Evolutionary conservation across 2,888 invertebrate genomes (phyloP), one percentile per base, ranked within the genome.

Genomic region (Cosmia trapezina): DNA sequence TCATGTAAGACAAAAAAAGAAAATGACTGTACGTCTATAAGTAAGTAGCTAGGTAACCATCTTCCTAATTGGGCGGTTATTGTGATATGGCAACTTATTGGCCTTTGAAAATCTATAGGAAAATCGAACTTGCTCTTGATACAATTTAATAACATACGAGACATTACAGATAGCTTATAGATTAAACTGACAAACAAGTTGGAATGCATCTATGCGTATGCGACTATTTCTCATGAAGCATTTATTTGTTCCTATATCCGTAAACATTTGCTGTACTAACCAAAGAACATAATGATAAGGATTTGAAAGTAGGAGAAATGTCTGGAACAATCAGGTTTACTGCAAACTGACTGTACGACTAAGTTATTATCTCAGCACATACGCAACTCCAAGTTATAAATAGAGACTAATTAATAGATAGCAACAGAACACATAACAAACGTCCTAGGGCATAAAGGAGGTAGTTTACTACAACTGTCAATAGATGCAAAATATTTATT

Each of bases 241-340:
- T 22, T 6, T 64, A 41, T n/a, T 41, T 19, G 8, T 41, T 8
- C 22, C 28, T n/a, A 33, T 7, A 9, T 19, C 28, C 19, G 56
- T 51, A 65, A 78, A 78, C 54, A 64, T 51, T n/a, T n/a, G 5
- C 11, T 45, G 14, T 54, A 45, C 33, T 4, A 49, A 76, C 28
- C 45, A 56, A 51, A 76, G 11, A 12, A 57, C 33, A 77, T 43
- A 19, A 71, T n/a, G n/a, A n/a, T 70, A 78, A 59, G 28, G 12
- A 22, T 68, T 45, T n/a, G n/a, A 62, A 60, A 60, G 33, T 54
- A 64, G n/a, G 60, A 78, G 64, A 65, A 78, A 72, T 72, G n/a
- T 61, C 64, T 65, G 54, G 41, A 28, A 49, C n/a, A 49, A 78
- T 51, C 54, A 64, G 63, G 49, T 71, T 65, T 41, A 28, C 22